Conservation (phyloP, 2,888 invertebrate genomes). For the Blastobasis lacticolella region DNA sequence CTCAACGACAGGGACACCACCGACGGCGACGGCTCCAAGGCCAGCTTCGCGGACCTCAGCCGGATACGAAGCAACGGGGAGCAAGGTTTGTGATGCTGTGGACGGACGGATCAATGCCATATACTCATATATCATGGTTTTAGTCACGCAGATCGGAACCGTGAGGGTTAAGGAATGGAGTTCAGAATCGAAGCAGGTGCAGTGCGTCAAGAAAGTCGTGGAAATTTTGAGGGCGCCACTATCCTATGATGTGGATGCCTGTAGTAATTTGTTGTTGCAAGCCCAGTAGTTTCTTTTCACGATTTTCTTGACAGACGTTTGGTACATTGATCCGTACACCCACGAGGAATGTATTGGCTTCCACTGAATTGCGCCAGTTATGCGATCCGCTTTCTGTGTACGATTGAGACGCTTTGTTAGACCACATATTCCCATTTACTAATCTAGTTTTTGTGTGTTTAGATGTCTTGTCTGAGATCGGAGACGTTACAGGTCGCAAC, state of each 20-base stretch:
- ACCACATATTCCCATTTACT: slow-evolving; percentile 62
- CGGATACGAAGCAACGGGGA: slow-evolving; percentile 71
- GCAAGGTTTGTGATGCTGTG: slow-evolving; percentile 40
- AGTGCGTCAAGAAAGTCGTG: no score
- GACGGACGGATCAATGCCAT: slow-evolving; percentile 2
- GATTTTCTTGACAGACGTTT: no score
- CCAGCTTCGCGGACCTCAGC: slow-evolving; percentile 83
- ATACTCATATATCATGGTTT: not conserved
- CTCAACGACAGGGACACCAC: slow-evolving; percentile 71
- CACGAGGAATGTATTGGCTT: not conserved
- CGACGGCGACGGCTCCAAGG: slow-evolving; percentile 73
- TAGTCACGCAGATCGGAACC: not conserved
- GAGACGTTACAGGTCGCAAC: no score
- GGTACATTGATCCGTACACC: no score
- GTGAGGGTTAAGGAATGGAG: no score
- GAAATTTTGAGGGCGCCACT: no score
- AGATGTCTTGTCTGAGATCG: no score
- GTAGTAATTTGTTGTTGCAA: no score
- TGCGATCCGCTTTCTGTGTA: slow-evolving; percentile 11
- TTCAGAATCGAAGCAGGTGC: no score
- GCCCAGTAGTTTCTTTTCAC: no score
- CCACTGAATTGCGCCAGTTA: slow-evolving; percentile 1
- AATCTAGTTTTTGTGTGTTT: slow-evolving; percentile 4
- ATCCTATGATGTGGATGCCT: no score
- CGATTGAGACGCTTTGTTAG: slow-evolving; percentile 17